A percentile compares a stretch with the other conserved stretches of the same genome.
phyloP scores from a whole-genome alignment of 2,888 invertebrate genomes.

The Mesochorus sp. region DNA sequence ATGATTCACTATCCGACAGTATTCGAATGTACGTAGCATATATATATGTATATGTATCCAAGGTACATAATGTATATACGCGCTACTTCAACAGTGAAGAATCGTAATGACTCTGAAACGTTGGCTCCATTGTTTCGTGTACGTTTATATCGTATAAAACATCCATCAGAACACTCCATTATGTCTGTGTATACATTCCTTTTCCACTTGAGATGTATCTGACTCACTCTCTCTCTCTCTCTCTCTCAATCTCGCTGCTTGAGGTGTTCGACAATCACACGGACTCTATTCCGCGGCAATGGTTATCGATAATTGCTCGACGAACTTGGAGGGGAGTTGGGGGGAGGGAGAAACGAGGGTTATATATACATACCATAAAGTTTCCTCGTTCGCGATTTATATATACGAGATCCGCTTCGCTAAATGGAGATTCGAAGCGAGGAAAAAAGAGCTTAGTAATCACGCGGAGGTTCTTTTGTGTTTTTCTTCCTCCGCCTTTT shows the following conservation, averaged over 20 bases:
- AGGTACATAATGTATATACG: background rate
- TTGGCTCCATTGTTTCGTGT: conserved; percentile 29
- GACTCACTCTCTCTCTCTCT: background rate
- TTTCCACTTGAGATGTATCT: conserved; percentile 26
- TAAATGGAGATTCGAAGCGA: background rate
- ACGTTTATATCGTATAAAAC: conserved; percentile 1
- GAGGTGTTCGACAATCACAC: conserved; percentile 21
- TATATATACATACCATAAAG: background rate
- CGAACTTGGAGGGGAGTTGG: background rate
- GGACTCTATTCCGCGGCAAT: conserved; percentile 18
- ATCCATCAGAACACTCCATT: background rate
- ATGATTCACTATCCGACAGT: conserved; percentile 14
- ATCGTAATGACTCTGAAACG: conserved; percentile 28
- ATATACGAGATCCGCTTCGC: conserved; percentile 27
- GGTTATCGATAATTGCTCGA: conserved; percentile 52
- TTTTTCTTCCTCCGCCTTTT: background rate
- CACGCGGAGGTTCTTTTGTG: background rate
- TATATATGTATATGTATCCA: background rate
- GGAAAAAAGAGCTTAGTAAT: conserved; percentile 18
- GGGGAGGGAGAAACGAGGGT: too few species aligned
- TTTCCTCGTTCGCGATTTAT: conserved; percentile 5
- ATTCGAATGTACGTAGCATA: too few species aligned
- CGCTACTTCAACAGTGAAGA: background rate
- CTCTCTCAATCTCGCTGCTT: background rate
- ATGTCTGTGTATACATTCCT: conserved; percentile 10